phyloP scores from a whole-genome alignment of 2,888 invertebrate genomes.

The Chymomyza procnemis region DNA sequence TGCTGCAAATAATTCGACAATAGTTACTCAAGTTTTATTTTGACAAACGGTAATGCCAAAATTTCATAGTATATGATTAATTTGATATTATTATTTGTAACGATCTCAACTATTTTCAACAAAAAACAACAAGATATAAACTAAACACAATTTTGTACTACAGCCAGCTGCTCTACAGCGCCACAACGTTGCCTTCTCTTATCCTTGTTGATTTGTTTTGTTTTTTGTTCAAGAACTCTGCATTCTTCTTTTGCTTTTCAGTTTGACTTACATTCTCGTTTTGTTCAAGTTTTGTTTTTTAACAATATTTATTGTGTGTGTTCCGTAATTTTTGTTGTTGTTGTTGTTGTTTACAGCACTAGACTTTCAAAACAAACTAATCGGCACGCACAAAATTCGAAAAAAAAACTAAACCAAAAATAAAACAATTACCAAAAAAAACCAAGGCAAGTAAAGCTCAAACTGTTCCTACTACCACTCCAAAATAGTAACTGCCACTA shows the following conservation, averaged over 20 bases:
- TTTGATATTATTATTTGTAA: neutral
- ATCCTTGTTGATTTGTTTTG: neutral
- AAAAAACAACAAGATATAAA: neutral
- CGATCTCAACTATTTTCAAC: neutral
- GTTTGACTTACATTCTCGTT: slow-evolving; percentile 1
- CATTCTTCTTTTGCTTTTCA: neutral
- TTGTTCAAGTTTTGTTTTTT: neutral
- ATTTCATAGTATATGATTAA: too few relatives aligned
- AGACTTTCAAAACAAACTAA: slow-evolving; percentile 36
- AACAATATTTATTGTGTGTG: neutral
- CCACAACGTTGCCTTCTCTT: neutral
- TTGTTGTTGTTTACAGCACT: slow-evolving; percentile 35
- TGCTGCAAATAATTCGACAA: neutral
- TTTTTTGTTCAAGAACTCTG: neutral
- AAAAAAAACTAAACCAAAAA: slow-evolving; percentile 9
- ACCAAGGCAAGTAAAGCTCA: slow-evolving; percentile 10
- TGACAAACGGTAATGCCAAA: neutral
- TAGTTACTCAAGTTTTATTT: neutral
- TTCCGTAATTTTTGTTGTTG: slow-evolving; percentile 24
- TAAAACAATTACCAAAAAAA: slow-evolving; percentile 9
- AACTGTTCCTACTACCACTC: neutral
- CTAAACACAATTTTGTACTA: neutral
- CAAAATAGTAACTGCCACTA: neutral
- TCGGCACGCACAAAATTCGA: slow-evolving; percentile 45
- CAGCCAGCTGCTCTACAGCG: neutral